phyloP scores from a whole-genome alignment of 92 coral and sea anemone species.

The Palythoa grandiflora region DNA sequence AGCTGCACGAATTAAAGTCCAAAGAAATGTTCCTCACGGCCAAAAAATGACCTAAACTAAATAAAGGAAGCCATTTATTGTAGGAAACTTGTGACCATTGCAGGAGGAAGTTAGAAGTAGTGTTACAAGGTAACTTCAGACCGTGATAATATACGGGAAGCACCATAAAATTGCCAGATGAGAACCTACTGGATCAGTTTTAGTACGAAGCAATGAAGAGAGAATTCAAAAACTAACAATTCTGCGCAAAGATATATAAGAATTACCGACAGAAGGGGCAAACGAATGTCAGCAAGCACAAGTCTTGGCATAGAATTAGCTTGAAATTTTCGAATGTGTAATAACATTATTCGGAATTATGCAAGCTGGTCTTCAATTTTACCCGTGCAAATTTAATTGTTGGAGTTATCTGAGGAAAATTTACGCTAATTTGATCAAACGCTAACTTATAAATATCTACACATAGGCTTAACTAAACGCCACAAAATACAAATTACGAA shows the following conservation, averaged over 20 bases:
- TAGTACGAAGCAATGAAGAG: background rate
- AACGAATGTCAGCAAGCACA: background rate
- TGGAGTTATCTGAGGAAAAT: background rate
- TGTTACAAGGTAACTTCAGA: no score
- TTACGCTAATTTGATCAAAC: background rate
- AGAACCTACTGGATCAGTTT: background rate
- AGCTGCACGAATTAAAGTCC: no score
- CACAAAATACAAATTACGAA: constrained; percentile 29
- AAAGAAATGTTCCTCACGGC: no score
- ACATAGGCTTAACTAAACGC: background rate
- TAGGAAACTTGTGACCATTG: no score
- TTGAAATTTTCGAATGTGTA: background rate
- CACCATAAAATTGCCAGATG: background rate
- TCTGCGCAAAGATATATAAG: background rate
- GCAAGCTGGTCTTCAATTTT: background rate
- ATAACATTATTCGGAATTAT: background rate
- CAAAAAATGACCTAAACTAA: no score
- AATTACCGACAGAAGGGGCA: constrained; percentile 6
- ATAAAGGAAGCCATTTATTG: no score
- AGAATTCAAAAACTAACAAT: background rate
- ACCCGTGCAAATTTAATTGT: background rate
- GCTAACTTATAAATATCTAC: background rate
- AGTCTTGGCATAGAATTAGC: background rate
- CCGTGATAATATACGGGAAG: background rate
- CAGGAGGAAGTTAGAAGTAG: no score